These are phyloP conservation scores for Calliphora vomitoria DNA, from an alignment of 2,888 invertebrate genomes.

Conservation along the genomic window DNA sequence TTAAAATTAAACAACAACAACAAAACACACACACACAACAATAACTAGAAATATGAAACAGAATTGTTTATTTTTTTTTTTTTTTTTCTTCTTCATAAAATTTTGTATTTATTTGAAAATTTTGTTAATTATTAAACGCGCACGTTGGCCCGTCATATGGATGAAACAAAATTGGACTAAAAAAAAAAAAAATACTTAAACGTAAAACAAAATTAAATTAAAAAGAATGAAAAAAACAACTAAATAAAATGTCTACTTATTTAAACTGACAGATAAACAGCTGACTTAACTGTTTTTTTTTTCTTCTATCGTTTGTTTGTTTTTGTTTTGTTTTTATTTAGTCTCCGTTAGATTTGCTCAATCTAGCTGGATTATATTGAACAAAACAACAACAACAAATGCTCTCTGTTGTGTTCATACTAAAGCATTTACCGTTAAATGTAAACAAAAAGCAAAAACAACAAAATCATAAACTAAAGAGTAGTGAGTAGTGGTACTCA, in stretches of 20 bases:
- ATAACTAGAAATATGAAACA: neutral
- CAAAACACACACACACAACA: neutral
- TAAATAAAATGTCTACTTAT: slow-evolving; percentile 37
- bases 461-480: neutral
- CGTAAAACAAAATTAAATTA: slow-evolving; percentile 54
- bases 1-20: neutral
- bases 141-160: slow-evolving; percentile 64
- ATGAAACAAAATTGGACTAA: slow-evolving; percentile 69
- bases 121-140: slow-evolving; percentile 54
- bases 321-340: slow-evolving; percentile 1
- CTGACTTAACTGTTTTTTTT: slow-evolving; percentile 37
- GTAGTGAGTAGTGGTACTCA: no score
- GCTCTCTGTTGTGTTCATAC: neutral
- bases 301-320: slow-evolving; percentile 11
- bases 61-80: slow-evolving; percentile 10
- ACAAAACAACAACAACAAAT: slow-evolving; percentile 11
- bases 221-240: slow-evolving; percentile 43
- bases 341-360: slow-evolving; percentile 39
- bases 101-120: neutral
- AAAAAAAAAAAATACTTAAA: slow-evolving; percentile 52
- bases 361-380: slow-evolving; percentile 32
- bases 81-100: slow-evolving; percentile 7
- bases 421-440: slow-evolving; percentile 39
- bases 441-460: neutral
- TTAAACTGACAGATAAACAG: slow-evolving; percentile 56